phyloP scores from a whole-genome alignment of 2,113 vertebrate genomes.

The Abramis brama region DNA sequence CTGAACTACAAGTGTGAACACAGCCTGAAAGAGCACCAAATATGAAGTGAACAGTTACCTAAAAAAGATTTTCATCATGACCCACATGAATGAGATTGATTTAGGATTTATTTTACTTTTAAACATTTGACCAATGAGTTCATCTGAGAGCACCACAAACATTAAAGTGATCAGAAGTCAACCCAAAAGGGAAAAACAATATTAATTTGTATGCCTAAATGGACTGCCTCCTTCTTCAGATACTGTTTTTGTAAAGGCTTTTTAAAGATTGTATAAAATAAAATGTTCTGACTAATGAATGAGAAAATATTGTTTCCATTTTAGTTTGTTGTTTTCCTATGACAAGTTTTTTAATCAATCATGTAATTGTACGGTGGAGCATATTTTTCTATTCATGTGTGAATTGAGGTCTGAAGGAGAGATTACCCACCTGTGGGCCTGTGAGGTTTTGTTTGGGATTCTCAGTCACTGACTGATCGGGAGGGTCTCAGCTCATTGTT shows the following conservation, averaged over 20 bases:
- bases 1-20: too few relatives aligned
- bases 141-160: conserved; percentile 13
- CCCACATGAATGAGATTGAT: neutral
- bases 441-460: conserved; percentile 21
- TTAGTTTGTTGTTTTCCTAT: conserved; percentile 40
- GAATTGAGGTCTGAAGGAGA: conserved; percentile 20
- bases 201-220: conserved; percentile 33
- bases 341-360: conserved; percentile 47
- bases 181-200: neutral
- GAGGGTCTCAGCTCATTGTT: conserved; percentile 6
- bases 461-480: neutral
- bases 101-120: conserved; percentile 10
- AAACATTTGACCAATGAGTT: conserved; percentile 6
- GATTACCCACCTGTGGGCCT: neutral
- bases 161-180: conserved; percentile 18
- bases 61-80: neutral
- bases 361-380: conserved; percentile 57
- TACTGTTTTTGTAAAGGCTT: conserved; percentile 50
- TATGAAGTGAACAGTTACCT: neutral
- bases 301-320: conserved; percentile 48
- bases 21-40: neutral
- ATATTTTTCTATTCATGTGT: conserved; percentile 60
- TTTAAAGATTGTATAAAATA: conserved; percentile 54
- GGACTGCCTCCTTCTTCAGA: conserved; percentile 47
- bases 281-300: conserved; percentile 51